Conservation (phyloP, 2,113 vertebrate species). For the Eleginops maclovinus region DNA sequence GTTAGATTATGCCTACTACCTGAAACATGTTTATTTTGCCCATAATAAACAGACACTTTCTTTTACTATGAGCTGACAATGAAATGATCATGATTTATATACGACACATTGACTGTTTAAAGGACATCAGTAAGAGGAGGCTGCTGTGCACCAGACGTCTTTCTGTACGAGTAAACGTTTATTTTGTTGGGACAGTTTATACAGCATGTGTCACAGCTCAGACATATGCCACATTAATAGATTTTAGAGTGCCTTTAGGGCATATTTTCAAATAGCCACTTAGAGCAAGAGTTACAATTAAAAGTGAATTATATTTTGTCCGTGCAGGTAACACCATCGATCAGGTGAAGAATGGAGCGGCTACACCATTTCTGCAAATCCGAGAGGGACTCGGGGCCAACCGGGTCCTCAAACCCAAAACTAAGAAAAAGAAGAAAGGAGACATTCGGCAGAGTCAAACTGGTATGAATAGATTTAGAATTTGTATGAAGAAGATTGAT, state of each 20-base stretch:
- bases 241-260: background rate
- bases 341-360: constrained; percentile 91
- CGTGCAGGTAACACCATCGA: constrained; percentile 91
- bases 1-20: no score
- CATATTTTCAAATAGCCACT: background rate
- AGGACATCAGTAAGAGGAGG: background rate
- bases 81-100: no score
- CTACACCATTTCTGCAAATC: constrained; percentile 95
- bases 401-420: constrained; percentile 93
- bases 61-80: no score
- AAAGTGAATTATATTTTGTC: background rate
- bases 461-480: constrained; percentile 80
- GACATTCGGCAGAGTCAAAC: constrained; percentile 96
- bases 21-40: no score
- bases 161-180: no score
- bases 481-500: no score
- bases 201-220: constrained; percentile 64
- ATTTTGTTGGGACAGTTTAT: background rate
- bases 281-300: background rate
- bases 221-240: constrained; percentile 1
- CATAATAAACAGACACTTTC: no score
- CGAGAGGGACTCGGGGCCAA: constrained; percentile 90
- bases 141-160: background rate
- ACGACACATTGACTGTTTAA: background rate
- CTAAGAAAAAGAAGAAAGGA: constrained; percentile 95